Percentiles rank a stretch among this genome's conserved stretches.
Evolutionary conservation across 2,113 vertebrate genomes (phyloP).

Genomic region (Paracanthobrama guichenoti): DNA sequence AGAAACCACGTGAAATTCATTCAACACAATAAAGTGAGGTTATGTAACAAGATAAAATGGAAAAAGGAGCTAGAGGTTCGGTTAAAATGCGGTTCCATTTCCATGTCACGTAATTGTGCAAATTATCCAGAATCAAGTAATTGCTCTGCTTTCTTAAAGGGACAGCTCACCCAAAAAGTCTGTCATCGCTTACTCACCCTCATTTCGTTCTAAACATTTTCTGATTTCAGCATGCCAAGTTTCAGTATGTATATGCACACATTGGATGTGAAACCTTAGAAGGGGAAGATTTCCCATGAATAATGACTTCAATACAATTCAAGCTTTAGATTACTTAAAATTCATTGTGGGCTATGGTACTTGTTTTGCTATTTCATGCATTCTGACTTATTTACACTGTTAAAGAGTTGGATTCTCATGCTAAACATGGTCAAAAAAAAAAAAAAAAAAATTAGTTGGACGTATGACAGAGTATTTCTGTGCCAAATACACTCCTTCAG

Average conservation of each 20-base stretch:
- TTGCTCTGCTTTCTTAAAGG: background rate
- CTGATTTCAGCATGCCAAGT: background rate
- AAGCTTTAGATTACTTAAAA: too few species aligned
- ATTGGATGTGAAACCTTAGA: background rate
- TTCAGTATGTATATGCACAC: background rate
- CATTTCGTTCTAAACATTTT: background rate
- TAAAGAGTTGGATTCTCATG: too few species aligned
- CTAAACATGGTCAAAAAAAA: too few species aligned
- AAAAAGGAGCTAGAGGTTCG: background rate
- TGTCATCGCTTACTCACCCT: background rate
- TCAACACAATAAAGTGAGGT: background rate
- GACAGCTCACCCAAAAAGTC: background rate
- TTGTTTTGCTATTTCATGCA: background rate
- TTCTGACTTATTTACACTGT: too few species aligned
- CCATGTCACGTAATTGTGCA: background rate
- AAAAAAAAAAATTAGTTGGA: too few species aligned
- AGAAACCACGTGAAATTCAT: slow-evolving; percentile 6
- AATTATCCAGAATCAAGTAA: background rate
- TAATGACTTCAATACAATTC: background rate
- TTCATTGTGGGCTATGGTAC: background rate
- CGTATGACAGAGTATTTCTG: too few species aligned
- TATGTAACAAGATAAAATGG: background rate
- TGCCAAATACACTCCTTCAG: too few species aligned
- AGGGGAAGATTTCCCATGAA: background rate
- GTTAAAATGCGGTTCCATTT: background rate